These are phyloP conservation scores for Drosophila mimetica DNA, from an alignment of 2,888 invertebrate genomes.

Conservation along the genomic window DNA sequence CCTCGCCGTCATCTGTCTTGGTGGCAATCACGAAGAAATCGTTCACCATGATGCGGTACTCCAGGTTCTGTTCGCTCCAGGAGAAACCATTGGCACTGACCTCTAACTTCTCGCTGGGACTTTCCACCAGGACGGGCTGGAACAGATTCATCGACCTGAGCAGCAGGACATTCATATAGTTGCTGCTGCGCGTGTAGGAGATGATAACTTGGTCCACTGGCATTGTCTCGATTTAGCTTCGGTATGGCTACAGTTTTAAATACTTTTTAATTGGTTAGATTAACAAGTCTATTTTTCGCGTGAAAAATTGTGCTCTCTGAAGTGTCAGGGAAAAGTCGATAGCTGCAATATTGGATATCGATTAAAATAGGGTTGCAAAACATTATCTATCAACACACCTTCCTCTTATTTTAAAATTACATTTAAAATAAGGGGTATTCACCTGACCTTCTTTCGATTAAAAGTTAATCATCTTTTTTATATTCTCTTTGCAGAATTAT, in stretches of 20 bases:
- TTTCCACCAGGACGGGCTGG: neutral
- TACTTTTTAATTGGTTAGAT: too few species aligned
- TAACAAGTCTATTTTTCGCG: neutral
- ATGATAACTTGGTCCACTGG: conserved; percentile 51
- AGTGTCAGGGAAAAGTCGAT: neutral
- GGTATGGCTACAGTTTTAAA: neutral
- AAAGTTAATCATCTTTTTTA: conserved; percentile 10
- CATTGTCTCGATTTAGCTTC: conserved; percentile 23
- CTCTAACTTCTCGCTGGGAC: conserved; percentile 1
- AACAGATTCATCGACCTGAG: conserved; percentile 29
- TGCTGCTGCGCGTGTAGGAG: conserved; percentile 19
- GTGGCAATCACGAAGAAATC: conserved; percentile 24
- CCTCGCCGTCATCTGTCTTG: neutral
- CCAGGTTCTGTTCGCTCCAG: conserved; percentile 32
- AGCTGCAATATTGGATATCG: neutral
- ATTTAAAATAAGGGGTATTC: neutral
- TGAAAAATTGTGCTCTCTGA: neutral
- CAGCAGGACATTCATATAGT: conserved; percentile 48
- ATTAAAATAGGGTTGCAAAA: neutral
- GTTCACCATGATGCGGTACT: conserved; percentile 34
- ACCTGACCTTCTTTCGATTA: conserved; percentile 21
- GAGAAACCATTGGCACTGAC: conserved; percentile 31
- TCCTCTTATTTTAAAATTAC: neutral
- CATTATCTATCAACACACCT: neutral
- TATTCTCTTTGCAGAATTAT: conserved; percentile 10